A percentile compares a stretch with the other conserved stretches of the same genome.
These are phyloP conservation scores for Thera obeliscata DNA, from an alignment of 2,888 invertebrate genomes.

Conservation along the genomic window DNA sequence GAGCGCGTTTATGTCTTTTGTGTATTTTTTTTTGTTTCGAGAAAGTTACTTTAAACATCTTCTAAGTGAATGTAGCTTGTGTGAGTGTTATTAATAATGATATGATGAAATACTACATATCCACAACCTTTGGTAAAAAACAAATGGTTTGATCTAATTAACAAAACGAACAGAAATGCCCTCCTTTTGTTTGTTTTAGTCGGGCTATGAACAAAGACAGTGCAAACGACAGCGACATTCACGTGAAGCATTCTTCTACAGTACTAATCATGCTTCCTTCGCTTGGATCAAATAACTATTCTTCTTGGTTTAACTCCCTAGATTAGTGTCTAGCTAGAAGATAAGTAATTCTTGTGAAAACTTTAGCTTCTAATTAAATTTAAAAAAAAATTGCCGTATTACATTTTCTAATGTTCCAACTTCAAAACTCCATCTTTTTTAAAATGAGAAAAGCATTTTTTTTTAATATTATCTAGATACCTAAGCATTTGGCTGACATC, in stretches of 20 bases:
- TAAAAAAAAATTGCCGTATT: no score
- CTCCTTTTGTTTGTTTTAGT: conserved; percentile 9
- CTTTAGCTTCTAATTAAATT: no score
- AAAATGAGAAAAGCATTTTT: no score
- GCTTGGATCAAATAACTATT: conserved; percentile 55
- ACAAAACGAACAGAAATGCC: conserved; percentile 22
- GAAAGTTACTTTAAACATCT: background rate
- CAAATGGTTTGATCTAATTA: conserved; percentile 3
- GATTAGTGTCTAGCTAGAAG: background rate
- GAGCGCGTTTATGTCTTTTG: conserved; percentile 17
- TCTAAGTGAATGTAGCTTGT: background rate
- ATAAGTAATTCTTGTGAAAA: no score
- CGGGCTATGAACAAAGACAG: conserved; percentile 64
- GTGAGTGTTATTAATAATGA: background rate
- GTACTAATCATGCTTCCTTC: conserved; percentile 50
- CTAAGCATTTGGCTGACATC: no score
- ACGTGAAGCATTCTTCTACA: conserved; percentile 51
- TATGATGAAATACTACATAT: conserved; percentile 3
- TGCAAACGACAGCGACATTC: conserved; percentile 65
- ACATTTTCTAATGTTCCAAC: no score
- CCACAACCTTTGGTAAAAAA: conserved; percentile 20
- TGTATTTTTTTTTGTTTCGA: background rate
- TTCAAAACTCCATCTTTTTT: no score
- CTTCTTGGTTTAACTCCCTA: no score
- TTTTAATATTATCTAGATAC: no score